phyloP scores from a whole-genome alignment of 2,797 vertebrate genomes.

The Miopithecus talapoin region DNA sequence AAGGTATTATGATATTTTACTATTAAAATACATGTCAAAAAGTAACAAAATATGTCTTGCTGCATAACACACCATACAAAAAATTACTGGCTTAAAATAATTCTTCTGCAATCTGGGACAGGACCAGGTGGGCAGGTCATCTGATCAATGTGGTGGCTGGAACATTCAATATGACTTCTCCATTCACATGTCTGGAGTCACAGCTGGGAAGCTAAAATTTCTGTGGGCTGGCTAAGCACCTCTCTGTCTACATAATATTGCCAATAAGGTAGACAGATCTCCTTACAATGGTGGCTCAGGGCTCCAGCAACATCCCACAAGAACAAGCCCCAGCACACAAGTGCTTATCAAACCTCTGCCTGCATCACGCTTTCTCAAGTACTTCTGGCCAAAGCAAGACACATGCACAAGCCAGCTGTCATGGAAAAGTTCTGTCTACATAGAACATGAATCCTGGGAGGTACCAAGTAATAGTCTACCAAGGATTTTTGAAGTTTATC shows the following conservation, averaged over 20 bases:
- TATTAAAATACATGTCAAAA: not conserved
- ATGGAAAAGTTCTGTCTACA: not conserved
- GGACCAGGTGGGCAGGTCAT: not conserved
- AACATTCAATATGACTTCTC: not conserved
- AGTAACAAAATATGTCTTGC: not conserved
- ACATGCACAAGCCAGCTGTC: rapidly evolving
- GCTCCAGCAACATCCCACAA: not conserved
- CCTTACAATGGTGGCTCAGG: not conserved
- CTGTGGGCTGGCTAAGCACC: not conserved
- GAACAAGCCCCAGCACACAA: not conserved
- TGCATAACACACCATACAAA: not conserved
- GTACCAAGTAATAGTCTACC: not conserved
- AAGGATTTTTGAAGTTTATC: not conserved
- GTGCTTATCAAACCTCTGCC: not conserved
- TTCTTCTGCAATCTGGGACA: not conserved
- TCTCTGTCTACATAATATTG: not conserved
- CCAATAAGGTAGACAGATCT: not conserved
- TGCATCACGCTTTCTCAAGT: not conserved
- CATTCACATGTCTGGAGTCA: not conserved
- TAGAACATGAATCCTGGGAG: not conserved
- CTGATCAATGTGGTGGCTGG: not conserved
- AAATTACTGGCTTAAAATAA: not conserved
- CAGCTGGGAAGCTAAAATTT: not conserved
- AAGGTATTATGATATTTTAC: not conserved
- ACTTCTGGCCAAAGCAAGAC: not conserved